phyloP scores from a whole-genome alignment of 2,888 invertebrate species.

The Caenorhabditis uteleia region DNA sequence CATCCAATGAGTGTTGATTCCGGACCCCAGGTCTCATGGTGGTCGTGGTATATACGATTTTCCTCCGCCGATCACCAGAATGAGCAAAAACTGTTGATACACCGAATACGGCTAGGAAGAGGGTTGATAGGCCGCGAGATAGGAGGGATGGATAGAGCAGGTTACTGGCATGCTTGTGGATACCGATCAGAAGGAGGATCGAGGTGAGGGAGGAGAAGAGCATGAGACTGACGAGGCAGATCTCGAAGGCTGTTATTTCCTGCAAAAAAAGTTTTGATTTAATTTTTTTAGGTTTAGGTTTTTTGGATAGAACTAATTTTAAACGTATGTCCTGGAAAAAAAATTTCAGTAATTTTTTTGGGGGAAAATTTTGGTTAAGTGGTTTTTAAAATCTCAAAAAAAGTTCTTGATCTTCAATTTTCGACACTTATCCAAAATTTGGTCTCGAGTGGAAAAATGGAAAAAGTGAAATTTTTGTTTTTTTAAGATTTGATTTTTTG shows the following conservation, averaged over 20 bases:
- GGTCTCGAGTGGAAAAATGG: no score
- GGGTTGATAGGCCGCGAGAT: slow-evolving; percentile 51
- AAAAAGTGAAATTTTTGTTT: no score
- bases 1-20: slow-evolving; percentile 13
- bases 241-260: slow-evolving; percentile 33
- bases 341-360: no score
- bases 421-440: no score
- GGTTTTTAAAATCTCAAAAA: background rate
- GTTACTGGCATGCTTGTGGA: slow-evolving; percentile 39
- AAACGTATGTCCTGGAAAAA: no score
- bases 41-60: background rate
- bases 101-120: slow-evolving; percentile 62
- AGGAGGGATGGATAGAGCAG: slow-evolving; percentile 60
- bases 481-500: no score
- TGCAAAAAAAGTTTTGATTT: slow-evolving; percentile 5
- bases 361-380: no score
- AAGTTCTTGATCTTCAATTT: no score
- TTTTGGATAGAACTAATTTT: background rate
- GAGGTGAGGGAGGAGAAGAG: slow-evolving; percentile 46
- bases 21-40: background rate
- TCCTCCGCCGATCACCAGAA: background rate
- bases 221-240: slow-evolving; percentile 43
- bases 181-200: slow-evolving; percentile 45
- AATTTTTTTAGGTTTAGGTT: background rate
- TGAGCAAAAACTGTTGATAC: slow-evolving; percentile 57